phyloP scores from a whole-genome alignment of 1,140 invertebrate species.

The Nasonia vitripennis region DNA sequence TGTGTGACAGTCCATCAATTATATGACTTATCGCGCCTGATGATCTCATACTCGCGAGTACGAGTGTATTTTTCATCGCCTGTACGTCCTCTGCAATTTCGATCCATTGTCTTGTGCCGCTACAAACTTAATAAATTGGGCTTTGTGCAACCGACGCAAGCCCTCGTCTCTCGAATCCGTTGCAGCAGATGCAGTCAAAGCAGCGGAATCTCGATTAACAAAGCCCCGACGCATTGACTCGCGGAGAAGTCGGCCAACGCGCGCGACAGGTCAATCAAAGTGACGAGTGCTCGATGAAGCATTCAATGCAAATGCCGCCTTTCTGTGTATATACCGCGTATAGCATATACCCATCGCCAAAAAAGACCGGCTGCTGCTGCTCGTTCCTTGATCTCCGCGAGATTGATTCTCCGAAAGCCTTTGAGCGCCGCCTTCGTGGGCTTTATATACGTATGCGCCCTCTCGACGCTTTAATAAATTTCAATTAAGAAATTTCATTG shows the following conservation, averaged over 20 bases:
- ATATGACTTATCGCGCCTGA: neutral
- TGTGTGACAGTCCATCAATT: neutral
- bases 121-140: too few species aligned
- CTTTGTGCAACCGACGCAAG: neutral
- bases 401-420: constrained; percentile 49
- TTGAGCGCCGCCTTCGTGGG: constrained; percentile 4
- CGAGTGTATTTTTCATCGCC: neutral
- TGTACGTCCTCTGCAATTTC: too few species aligned
- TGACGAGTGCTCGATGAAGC: constrained; percentile 51
- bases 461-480: constrained; percentile 50
- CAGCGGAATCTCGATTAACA: neutral
- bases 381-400: constrained; percentile 1
- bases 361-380: neutral
- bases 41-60: neutral
- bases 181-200: neutral
- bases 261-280: constrained; percentile 52
- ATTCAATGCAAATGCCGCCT: constrained; percentile 51
- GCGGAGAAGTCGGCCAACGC: constrained; percentile 19
- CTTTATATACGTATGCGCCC: constrained; percentile 12
- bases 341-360: constrained; percentile 11
- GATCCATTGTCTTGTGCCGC: too few species aligned
- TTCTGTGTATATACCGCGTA: too few species aligned
- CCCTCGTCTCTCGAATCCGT: neutral
- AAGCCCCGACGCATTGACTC: neutral
- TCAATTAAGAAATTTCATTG: constrained; percentile 53